These are phyloP conservation scores for Spheniscus humboldti DNA, from an alignment of 2,797 vertebrate genomes.

Conservation along the genomic window DNA sequence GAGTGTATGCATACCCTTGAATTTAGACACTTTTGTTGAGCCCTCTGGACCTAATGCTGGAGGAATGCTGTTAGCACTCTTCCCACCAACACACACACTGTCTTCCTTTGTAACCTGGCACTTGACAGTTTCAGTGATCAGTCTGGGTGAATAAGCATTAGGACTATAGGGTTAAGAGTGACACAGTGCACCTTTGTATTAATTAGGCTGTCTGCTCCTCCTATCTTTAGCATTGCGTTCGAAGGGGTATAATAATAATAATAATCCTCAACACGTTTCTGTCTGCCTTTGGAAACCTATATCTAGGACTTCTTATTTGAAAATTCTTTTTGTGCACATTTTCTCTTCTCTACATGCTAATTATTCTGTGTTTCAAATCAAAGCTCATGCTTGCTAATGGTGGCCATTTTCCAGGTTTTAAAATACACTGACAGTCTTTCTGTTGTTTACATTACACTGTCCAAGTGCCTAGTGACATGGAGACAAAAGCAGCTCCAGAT, in stretches of 20 bases:
- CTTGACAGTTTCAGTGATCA: background rate
- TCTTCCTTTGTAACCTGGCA: background rate
- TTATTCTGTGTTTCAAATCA: background rate
- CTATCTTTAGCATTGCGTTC: background rate
- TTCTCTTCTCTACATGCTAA: background rate
- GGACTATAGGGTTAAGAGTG: background rate
- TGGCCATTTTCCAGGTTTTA: constrained; percentile 25
- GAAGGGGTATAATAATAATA: background rate
- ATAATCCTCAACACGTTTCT: background rate
- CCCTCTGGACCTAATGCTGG: background rate
- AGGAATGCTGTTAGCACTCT: background rate
- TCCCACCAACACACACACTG: background rate
- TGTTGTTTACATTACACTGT: constrained; percentile 5
- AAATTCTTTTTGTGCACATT: background rate
- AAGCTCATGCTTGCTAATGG: background rate
- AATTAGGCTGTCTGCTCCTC: background rate
- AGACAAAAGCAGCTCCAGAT: constrained; percentile 12
- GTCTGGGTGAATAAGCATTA: background rate
- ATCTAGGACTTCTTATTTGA: background rate
- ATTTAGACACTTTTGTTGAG: background rate
- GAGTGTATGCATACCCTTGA: background rate
- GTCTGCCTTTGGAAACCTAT: background rate
- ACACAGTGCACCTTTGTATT: background rate
- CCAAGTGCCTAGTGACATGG: background rate
- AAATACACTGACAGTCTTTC: background rate